Evolutionary conservation across 2,888 invertebrate genomes (phyloP).

Genomic region (Chrysina gloriosa): DNA sequence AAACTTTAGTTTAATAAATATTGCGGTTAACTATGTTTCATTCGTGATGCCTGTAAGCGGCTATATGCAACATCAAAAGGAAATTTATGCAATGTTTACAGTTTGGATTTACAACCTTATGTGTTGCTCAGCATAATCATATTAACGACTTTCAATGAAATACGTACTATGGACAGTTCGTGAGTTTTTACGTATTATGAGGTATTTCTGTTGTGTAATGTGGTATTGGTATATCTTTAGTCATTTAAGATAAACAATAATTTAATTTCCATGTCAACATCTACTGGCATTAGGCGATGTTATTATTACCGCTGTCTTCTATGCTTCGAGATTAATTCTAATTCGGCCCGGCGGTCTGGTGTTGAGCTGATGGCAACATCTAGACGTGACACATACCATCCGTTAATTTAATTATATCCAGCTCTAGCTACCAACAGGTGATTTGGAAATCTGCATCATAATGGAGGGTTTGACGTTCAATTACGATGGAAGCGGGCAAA

Average conservation of each 20-base stretch:
- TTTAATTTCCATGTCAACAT: constrained; percentile 14
- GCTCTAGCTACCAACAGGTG: constrained; percentile 35
- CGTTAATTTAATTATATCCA: constrained; percentile 31
- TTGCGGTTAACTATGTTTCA: no score
- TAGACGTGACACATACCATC: constrained; percentile 31
- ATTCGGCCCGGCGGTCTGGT: constrained; percentile 22
- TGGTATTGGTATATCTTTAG: neutral
- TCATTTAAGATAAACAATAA: neutral
- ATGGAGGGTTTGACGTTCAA: constrained; percentile 35
- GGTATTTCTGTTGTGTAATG: neutral
- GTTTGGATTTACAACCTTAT: no score
- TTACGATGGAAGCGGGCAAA: constrained; percentile 19
- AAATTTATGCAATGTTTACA: no score
- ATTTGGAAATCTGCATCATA: constrained; percentile 36
- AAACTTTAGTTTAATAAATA: no score
- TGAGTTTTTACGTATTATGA: no score
- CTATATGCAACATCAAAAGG: no score
- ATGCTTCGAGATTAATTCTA: constrained; percentile 26
- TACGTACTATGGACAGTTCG: no score
- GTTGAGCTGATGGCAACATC: constrained; percentile 24
- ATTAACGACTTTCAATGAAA: no score
- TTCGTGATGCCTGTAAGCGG: no score
- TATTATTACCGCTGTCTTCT: constrained; percentile 22
- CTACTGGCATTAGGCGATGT: constrained; percentile 1
- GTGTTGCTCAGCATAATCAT: no score